Evolutionary conservation across 2,888 invertebrate genomes (phyloP).

Genomic region (Philhelius pedissequus): DNA sequence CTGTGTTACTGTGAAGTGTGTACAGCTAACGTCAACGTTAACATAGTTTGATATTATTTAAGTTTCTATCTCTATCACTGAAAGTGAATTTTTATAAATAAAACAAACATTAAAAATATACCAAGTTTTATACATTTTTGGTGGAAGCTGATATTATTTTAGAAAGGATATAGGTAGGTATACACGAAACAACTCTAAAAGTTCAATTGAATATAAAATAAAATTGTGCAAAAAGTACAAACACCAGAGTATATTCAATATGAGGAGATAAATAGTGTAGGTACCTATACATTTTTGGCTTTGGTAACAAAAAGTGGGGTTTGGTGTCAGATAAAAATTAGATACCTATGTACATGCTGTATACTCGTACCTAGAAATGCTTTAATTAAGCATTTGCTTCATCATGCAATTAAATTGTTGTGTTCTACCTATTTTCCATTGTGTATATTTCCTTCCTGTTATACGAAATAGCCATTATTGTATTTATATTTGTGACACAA

Average conservation of each 20-base stretch:
- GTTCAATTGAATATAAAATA: background rate
- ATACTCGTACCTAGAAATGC: too few relatives aligned
- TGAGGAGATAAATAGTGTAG: background rate
- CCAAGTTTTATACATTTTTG: too few relatives aligned
- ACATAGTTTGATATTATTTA: background rate
- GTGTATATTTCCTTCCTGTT: background rate
- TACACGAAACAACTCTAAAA: background rate
- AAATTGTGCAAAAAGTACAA: background rate
- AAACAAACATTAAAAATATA: background rate
- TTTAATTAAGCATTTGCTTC: too few relatives aligned
- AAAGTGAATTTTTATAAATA: background rate
- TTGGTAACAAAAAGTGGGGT: too few relatives aligned
- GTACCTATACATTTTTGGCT: too few relatives aligned
- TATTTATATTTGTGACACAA: background rate
- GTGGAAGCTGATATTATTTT: too few relatives aligned
- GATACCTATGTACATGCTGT: too few relatives aligned
- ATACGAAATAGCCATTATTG: background rate
- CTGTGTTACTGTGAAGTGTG: slow-evolving; percentile 19
- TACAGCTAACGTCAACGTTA: slow-evolving; percentile 33
- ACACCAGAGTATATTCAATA: background rate
- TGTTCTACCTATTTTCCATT: background rate
- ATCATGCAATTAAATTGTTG: background rate
- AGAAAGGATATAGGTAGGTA: too few relatives aligned
- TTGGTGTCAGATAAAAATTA: too few relatives aligned
- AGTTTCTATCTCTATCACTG: background rate